These are phyloP conservation scores for Actinemys pallida DNA, from an alignment of 2,113 vertebrate genomes.

Conservation along the genomic window DNA sequence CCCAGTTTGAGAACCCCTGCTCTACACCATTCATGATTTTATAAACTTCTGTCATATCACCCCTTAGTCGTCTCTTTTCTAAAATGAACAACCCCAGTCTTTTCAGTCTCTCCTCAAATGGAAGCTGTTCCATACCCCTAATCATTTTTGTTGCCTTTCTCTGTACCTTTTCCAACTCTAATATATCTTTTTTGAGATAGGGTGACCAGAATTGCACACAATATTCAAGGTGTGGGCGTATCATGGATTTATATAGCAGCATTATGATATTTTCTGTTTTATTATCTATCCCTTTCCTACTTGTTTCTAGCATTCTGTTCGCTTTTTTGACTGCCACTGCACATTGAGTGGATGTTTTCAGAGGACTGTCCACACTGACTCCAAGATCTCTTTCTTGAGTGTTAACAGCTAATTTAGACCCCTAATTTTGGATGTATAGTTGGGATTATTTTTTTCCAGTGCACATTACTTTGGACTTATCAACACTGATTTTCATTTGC, in stretches of 20 bases:
- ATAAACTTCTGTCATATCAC: not conserved
- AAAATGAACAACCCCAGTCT: not conserved
- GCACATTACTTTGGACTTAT: not conserved
- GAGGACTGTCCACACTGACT: not conserved
- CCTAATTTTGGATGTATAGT: not conserved
- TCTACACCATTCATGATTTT: not conserved
- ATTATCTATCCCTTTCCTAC: not conserved
- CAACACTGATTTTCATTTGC: not conserved
- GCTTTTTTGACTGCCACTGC: not conserved
- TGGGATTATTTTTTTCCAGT: not conserved
- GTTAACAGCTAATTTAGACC: not conserved
- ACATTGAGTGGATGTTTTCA: not conserved
- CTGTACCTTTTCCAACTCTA: not conserved
- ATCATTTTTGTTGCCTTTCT: not conserved
- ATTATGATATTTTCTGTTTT: not conserved
- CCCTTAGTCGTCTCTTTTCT: not conserved
- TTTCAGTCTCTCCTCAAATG: not conserved
- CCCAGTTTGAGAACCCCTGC: no score
- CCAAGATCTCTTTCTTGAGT: not conserved
- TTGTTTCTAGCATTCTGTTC: not conserved
- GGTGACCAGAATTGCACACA: not conserved
- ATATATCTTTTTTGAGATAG: not conserved
- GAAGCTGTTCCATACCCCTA: not conserved
- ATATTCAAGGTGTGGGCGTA: not conserved
- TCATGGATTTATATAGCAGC: not conserved